Evolutionary conservation across 1,140 invertebrate genomes (phyloP).

Genomic region (Phthorimaea operculella): DNA sequence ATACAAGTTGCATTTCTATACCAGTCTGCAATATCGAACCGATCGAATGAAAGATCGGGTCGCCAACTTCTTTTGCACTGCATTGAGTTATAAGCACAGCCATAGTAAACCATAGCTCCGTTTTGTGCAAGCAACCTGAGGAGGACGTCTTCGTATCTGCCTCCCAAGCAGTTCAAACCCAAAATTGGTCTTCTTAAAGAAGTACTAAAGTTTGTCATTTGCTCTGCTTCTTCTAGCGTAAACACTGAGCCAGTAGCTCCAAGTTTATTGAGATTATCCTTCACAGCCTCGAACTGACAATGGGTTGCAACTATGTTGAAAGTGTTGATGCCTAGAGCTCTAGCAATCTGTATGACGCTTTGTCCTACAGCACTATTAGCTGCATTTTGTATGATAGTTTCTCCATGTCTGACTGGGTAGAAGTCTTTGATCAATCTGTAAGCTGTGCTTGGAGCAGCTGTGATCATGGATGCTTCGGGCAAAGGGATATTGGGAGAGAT

Average conservation of each 20-base stretch:
- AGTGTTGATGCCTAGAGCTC: conserved; percentile 78
- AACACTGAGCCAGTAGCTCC: conserved; percentile 84
- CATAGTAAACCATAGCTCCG: conserved; percentile 92
- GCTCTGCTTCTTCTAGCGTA: conserved; percentile 87
- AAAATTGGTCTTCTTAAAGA: conserved; percentile 78
- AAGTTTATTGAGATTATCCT: conserved; percentile 74
- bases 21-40: conserved; percentile 95
- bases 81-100: conserved; percentile 92
- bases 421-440: conserved; percentile 96
- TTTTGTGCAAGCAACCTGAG: conserved; percentile 75
- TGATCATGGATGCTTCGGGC: conserved; percentile 84
- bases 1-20: conserved; percentile 61
- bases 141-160: conserved; percentile 87
- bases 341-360: conserved; percentile 89
- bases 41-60: conserved; percentile 81
- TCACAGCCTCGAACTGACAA: conserved; percentile 76
- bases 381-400: conserved; percentile 87
- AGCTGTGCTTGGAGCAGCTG: conserved; percentile 94
- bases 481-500: conserved; percentile 75
- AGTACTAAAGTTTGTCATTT: conserved; percentile 74
- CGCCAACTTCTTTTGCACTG: conserved; percentile 85
- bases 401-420: conserved; percentile 79
- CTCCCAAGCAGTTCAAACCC: conserved; percentile 94
- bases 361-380: conserved; percentile 95
- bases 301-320: conserved; percentile 89